Evolutionary conservation across 2,113 vertebrate genomes (phyloP).

Genomic region (Mus pahari): DNA sequence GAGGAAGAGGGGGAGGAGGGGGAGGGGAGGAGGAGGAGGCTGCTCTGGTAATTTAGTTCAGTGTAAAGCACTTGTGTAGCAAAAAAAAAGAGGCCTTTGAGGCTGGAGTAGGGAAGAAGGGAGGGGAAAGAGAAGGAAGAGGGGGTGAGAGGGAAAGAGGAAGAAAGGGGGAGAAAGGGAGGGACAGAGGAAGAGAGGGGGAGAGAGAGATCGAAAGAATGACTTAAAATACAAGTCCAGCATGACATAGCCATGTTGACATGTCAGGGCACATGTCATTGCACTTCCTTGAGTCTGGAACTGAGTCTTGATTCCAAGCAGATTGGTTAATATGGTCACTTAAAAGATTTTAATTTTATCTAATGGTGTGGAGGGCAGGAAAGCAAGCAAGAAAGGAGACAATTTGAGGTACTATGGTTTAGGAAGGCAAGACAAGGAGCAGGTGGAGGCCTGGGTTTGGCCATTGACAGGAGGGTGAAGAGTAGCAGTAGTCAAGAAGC

Average conservation of each 20-base stretch:
- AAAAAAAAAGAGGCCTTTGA: neutral
- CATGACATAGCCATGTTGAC: neutral
- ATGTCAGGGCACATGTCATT: neutral
- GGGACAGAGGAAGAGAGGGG: neutral
- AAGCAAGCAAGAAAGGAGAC: neutral
- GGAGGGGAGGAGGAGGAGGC: too few species aligned
- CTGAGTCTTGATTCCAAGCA: neutral
- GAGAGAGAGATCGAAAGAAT: neutral
- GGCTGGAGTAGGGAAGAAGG: neutral
- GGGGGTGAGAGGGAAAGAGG: too few species aligned
- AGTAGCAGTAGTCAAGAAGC: neutral
- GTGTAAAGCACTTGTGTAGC: neutral
- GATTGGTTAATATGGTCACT: neutral
- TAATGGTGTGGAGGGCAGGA: neutral
- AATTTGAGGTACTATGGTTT: neutral
- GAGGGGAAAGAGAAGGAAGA: neutral
- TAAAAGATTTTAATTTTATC: conserved; percentile 37
- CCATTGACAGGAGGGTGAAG: neutral
- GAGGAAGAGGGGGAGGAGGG: too few species aligned
- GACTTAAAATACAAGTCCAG: neutral
- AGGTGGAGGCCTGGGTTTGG: neutral
- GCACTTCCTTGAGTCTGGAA: neutral
- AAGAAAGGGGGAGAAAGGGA: neutral
- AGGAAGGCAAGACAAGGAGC: neutral
- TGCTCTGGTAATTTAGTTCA: neutral